A percentile compares a stretch with the other conserved stretches of the same genome.
Conservation (phyloP, 2,797 vertebrate species). For the Perodicticus potto region DNA sequence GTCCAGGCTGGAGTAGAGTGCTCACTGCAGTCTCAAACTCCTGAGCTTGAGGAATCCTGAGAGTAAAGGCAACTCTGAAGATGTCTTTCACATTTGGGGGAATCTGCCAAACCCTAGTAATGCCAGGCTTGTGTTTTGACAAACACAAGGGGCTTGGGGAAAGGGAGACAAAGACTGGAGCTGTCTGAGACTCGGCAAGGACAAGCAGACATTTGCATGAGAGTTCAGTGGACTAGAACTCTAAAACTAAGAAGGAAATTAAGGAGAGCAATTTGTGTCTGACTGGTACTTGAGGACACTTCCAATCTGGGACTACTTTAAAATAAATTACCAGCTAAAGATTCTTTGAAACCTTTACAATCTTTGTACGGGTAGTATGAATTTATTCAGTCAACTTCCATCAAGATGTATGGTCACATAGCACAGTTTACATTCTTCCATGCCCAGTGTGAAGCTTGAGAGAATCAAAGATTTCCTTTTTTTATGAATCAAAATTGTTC, state of each 20-base stretch:
- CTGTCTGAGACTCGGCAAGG: not conserved
- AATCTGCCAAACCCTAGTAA: not conserved
- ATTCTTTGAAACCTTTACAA: no score
- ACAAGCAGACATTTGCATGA: not conserved
- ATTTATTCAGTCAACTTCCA: not conserved
- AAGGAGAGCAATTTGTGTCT: not conserved
- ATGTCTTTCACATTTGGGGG: not conserved
- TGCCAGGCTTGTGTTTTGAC: not conserved
- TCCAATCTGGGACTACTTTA: not conserved
- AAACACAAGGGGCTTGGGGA: not conserved
- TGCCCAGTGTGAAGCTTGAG: not conserved
- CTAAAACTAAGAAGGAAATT: not conserved
- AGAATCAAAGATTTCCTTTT: not conserved
- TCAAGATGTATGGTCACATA: not conserved
- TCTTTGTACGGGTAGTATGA: not conserved
- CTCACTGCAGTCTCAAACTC: no score
- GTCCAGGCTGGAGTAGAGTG: no score
- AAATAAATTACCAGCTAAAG: not conserved
- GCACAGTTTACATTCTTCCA: not conserved
- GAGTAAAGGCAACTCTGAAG: not conserved
- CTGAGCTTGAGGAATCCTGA: not conserved
- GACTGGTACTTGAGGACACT: not conserved
- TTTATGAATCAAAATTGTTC: no score
- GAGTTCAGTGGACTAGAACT: not conserved
- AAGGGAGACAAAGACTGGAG: not conserved